Evolutionary conservation across 2,113 vertebrate genomes (phyloP), one percentile per base, ranked within the genome.

Genomic region (Silurus glanis): DNA sequence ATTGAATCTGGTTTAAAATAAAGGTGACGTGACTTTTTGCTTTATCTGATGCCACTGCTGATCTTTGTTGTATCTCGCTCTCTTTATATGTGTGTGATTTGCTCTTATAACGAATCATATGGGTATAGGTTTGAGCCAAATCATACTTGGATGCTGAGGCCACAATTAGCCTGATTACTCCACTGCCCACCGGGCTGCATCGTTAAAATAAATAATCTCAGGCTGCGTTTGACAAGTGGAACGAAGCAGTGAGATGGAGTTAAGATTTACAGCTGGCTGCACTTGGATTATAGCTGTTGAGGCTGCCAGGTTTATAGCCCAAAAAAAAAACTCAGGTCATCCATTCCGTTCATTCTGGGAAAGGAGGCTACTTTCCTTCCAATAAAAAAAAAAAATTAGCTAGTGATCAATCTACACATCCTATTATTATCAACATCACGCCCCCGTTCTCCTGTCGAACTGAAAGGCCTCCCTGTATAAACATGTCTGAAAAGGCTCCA

Each of bases 231-330:
- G 89, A 92, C 90, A 89, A 91, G 80, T 74, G 84, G 85, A 85
- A 88, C n/a, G 28, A 23, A n/a, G 55, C 80, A 47, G 66, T 53
- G 81, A 80, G 45, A 76, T 16, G 17, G 47, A 80, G 49, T 75
- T 86, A 82, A 85, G 45, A 55, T 25, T 17, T 61, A 66, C 80
- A 21, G 49, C 56, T 85, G 74, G 83, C 56, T 37, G 16, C 82
- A 62, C 83, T 74, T 56, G 90, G 91, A 92, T 93, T 93, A 93
- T 67, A 62, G 82, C 87, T 91, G 92, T 93, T 93, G 84, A 93
- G 79, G 9, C 9, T 85, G n/a, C 25, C 28, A 84, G 53, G 59
- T 87, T 89, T 71, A 78, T 55, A 80, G 16, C 71, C 55, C 75
- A n/a, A 82, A 28, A 19, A 49, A 13, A 37, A 82, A 53, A 72